Conservation (phyloP, 1,140 invertebrate genomes). For the Tetramorium parvispinum region DNA sequence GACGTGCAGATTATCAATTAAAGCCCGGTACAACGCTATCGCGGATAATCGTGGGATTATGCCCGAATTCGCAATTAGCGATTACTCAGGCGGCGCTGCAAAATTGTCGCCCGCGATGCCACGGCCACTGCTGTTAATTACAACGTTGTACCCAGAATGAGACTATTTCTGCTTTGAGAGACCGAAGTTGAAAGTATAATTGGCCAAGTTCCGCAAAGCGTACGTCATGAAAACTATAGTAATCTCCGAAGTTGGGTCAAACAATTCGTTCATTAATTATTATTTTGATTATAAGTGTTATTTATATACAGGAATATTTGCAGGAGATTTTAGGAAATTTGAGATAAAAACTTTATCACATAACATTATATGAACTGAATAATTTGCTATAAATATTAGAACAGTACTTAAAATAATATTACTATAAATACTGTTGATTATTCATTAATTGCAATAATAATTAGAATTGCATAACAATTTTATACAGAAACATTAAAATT, state of each 20-base stretch:
- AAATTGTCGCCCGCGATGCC: slow-evolving; percentile 36
- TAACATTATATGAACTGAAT: neutral
- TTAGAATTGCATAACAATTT: neutral
- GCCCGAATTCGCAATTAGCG: slow-evolving; percentile 57
- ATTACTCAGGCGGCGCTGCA: slow-evolving; percentile 1
- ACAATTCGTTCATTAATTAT: slow-evolving; percentile 20
- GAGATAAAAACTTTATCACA: neutral
- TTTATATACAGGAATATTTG: neutral
- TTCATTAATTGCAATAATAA: neutral
- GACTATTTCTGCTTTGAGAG: slow-evolving; percentile 46
- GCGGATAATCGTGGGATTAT: slow-evolving; percentile 51
- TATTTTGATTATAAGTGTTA: neutral
- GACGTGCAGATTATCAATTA: slow-evolving; percentile 49
- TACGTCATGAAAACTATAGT: slow-evolving; percentile 30
- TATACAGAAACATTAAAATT: neutral
- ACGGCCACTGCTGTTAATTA: slow-evolving; percentile 46
- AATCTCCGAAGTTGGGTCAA: neutral
- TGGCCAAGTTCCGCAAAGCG: slow-evolving; percentile 30
- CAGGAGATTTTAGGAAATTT: neutral
- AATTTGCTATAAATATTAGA: neutral
- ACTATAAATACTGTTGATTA: neutral
- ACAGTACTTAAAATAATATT: neutral
- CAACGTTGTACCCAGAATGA: slow-evolving; percentile 23
- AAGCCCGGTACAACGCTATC: slow-evolving; percentile 41
- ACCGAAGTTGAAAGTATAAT: slow-evolving; percentile 40